Conservation (phyloP, 1,140 invertebrate genomes). For the Sinella curviseta region DNA sequence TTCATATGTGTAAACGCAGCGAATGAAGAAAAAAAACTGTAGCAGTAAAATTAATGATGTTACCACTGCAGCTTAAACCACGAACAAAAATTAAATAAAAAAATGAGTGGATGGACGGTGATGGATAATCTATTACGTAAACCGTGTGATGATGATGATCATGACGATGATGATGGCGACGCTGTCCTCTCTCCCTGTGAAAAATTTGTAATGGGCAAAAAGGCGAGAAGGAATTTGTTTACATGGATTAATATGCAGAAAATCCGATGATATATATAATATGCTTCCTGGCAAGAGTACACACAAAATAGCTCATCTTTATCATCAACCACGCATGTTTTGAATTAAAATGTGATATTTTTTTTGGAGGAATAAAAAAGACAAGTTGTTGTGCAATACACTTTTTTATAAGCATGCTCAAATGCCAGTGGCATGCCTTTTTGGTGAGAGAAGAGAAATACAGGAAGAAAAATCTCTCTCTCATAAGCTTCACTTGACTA, state of each 20-base stretch:
- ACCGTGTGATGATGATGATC: too few species aligned
- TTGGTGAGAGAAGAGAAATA: background rate
- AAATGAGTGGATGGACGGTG: too few species aligned
- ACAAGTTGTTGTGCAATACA: background rate
- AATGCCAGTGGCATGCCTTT: background rate
- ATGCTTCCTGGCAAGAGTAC: background rate
- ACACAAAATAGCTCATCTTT: background rate
- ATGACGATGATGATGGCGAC: background rate
- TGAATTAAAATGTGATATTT: constrained; percentile 7
- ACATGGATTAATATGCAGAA: constrained; percentile 25
- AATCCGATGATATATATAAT: background rate
- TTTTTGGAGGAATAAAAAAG: background rate
- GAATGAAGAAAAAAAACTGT: too few species aligned
- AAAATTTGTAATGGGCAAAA: background rate
- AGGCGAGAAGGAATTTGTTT: constrained; percentile 9
- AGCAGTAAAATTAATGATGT: too few species aligned
- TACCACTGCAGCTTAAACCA: too few species aligned
- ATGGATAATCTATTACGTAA: too few species aligned
- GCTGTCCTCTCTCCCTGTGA: background rate
- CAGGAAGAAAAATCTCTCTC: background rate
- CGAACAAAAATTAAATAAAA: too few species aligned
- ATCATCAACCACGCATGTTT: constrained; percentile 5
- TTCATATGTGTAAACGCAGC: too few species aligned
- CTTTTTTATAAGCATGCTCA: background rate
- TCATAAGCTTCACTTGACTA: too few species aligned